Evolutionary conservation across 92 coral and sea anemone genomes (phyloP), one percentile per base, ranked within the genome.

Genomic region (Epizoanthus rinbou): DNA sequence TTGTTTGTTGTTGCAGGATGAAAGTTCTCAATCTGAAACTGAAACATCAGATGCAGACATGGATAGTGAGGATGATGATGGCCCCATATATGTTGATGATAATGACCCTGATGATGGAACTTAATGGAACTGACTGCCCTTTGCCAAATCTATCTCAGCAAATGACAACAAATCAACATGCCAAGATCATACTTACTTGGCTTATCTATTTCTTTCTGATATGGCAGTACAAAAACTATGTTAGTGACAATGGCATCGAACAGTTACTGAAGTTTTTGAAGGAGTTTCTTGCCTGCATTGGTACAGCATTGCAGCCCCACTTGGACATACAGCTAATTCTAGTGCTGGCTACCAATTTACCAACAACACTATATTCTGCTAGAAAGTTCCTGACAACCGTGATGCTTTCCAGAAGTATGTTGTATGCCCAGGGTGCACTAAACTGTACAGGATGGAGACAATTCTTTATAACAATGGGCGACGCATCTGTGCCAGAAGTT

Each of bases 341-440:
- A 70, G 25, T 70, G 75, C 78, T 87, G 31, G 88, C 78, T 1
- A 54, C 86, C 7, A 82, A 82, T 67, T 19, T 85, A 13, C 84
- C 88, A 25, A 75, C 88, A 25, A 64, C 84, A 15, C 73, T 85
- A 10, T 85, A 85, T 54, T 75, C 83, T 33, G 78, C 88, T 18
- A 76, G 88, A 22, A 75, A 66, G 16, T 57, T 85, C 23, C 69
- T 76, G 76, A 64, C 45, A 22, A 50, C 54, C 54, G 54, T 10
- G 54, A 50, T 50, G 1, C 54, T 50, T 50, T 50, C 54, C 53
- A 25, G 18, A 71, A 84, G 43, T 76, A 66, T 68, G 85, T 65
- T 33, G 85, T 78, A 11, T 85, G 85, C 9, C 88, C 88, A 41
- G 86, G 81, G 28, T 86, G 91, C 81, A 88, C 88, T 15, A 88